A percentile compares a stretch with the other conserved stretches of the same genome.
phyloP scores from a whole-genome alignment of 2,888 invertebrate genomes.

The Oxyscelio sp. region DNA sequence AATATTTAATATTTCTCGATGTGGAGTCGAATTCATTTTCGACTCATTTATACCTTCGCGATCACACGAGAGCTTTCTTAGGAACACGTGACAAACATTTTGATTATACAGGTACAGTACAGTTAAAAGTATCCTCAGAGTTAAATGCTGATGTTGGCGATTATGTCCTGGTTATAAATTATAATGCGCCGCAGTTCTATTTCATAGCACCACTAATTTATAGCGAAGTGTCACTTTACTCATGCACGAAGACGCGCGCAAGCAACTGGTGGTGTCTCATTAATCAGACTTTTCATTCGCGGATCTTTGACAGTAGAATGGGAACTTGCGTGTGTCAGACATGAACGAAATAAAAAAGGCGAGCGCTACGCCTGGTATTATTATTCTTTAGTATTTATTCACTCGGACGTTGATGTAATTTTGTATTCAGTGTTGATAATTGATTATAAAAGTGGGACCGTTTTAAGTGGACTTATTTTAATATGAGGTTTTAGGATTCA shows the following conservation, averaged over 20 bases:
- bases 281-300: constrained; percentile 73
- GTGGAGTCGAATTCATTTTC: too few relatives aligned
- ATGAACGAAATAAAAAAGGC: constrained; percentile 42
- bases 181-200: constrained; percentile 67
- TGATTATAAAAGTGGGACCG: constrained; percentile 21
- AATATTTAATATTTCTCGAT: too few relatives aligned
- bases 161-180: constrained; percentile 71
- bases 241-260: constrained; percentile 60
- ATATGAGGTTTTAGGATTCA: neutral
- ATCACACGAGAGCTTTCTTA: too few relatives aligned
- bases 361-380: constrained; percentile 38
- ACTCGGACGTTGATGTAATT: constrained; percentile 34
- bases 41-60: too few relatives aligned
- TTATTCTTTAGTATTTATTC: constrained; percentile 59
- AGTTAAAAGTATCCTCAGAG: constrained; percentile 47
- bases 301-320: constrained; percentile 72
- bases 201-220: constrained; percentile 73
- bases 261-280: constrained; percentile 60
- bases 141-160: constrained; percentile 61
- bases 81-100: constrained; percentile 51
- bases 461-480: constrained; percentile 13
- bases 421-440: constrained; percentile 35
- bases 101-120: constrained; percentile 49
- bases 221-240: constrained; percentile 63
- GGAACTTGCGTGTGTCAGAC: constrained; percentile 44